Conservation (phyloP, 2,113 vertebrate genomes). For the Melierax canorus region DNA sequence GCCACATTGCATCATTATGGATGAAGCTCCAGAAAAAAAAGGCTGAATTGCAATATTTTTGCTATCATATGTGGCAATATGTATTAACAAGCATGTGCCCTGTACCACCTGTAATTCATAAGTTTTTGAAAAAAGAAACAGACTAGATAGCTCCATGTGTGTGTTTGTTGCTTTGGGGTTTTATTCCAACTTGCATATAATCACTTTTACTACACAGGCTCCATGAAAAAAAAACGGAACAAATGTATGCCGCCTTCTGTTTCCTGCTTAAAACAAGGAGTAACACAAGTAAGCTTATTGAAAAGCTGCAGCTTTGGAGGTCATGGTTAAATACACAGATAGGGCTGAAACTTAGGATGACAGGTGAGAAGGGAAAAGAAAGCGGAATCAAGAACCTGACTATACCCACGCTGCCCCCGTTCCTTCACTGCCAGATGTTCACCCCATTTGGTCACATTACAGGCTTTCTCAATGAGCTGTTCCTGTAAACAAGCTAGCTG, state of each 20-base stretch:
- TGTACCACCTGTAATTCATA: not conserved
- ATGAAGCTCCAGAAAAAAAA: not conserved
- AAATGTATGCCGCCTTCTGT: not conserved
- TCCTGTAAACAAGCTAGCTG: not conserved
- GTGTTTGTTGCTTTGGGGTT: not conserved
- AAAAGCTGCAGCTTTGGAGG: not conserved
- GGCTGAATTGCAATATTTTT: not conserved
- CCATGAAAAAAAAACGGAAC: not conserved
- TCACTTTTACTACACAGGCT: not conserved
- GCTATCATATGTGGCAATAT: not conserved
- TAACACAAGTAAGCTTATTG: not conserved
- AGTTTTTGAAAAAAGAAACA: not conserved
- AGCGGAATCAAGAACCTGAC: not conserved
- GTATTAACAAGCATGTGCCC: not conserved
- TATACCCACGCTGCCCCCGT: not conserved
- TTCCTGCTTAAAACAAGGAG: not conserved
- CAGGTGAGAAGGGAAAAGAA: not conserved
- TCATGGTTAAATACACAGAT: not conserved
- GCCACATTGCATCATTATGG: not conserved
- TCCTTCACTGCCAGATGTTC: not conserved
- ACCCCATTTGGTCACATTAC: not conserved
- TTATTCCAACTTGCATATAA: not conserved
- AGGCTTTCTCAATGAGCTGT: not conserved
- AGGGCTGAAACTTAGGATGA: not conserved
- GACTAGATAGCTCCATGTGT: not conserved